Base-by-base conservation (phyloP, 2,113 vertebrate genomes). In the Ceratotherium simum region DNA sequence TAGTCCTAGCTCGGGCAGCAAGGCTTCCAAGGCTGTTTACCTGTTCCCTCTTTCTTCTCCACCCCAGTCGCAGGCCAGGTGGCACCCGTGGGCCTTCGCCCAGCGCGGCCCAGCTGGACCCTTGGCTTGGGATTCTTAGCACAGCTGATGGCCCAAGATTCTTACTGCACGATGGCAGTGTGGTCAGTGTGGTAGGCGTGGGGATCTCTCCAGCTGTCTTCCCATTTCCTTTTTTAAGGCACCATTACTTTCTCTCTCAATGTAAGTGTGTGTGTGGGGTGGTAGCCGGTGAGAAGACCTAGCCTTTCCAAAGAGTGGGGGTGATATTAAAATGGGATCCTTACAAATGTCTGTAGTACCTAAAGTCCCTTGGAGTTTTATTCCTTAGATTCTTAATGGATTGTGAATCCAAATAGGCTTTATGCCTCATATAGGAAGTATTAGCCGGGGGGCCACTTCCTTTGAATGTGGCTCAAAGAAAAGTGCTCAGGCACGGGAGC, bases 301-400 rank as follows among this genome's bases (percentile, higher is more conserved):
- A 48, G 67, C 25, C 78, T 96, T 97, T 91, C 56, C 20, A 70
- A 94, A 81, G 65, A 86, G n/a, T 11, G 31, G 23, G 8, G 39
- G 18, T 33, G 36, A 54, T 80, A 20, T 25, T 18, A 33, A 95
- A 96, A 73, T 79, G 25, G 54, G 36, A 89, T 85, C 60, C 56
- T 94, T 78, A 54, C 51, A 94, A 73, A 65, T 82, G 54, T n/a
- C 92, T 90, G 6, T 75, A 80, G 67, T 76, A 76, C 27, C 12
- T 29, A 11, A 94, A 39, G 51, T 48, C 27, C 10, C 6, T 76
- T 23, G 16, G 25, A 95, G 36, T 88, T 96, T 94, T 75, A 91
- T 76, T 42, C 42, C n/a, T 95, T 29, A 80, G 60, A 78, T 79
- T 78, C 79, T 93, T 84, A 78, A 73, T 89, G 42, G 56, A 90